Evolutionary conservation across 2,888 invertebrate species (phyloP).

Genomic region (Athetis lepigone): DNA sequence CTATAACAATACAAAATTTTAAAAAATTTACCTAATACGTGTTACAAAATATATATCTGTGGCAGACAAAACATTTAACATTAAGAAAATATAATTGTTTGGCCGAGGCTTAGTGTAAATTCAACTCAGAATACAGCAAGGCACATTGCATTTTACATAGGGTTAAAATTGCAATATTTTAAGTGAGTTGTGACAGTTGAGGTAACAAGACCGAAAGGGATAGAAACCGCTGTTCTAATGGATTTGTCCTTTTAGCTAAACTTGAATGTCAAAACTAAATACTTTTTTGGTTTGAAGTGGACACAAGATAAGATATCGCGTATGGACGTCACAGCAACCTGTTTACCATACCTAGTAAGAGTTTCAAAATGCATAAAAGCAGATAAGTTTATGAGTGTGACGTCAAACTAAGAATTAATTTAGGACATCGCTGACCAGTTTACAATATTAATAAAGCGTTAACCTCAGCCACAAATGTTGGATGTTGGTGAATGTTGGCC

Average conservation of each 20-base stretch:
- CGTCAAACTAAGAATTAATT: slow-evolving; percentile 32
- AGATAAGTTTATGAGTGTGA: slow-evolving; percentile 27
- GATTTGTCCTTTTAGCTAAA: background rate
- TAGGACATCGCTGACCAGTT: background rate
- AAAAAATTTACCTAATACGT: too few relatives aligned
- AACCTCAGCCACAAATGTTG: background rate
- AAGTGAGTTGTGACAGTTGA: too few relatives aligned
- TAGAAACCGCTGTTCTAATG: too few relatives aligned
- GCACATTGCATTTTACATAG: too few relatives aligned
- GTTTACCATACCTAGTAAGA: slow-evolving; percentile 13
- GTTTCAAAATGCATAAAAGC: slow-evolving; percentile 32
- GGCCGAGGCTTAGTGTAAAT: too few relatives aligned
- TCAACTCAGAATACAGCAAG: too few relatives aligned
- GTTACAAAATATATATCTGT: too few relatives aligned
- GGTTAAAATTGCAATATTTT: too few relatives aligned
- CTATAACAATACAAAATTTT: too few relatives aligned
- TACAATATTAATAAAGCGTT: background rate
- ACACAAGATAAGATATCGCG: slow-evolving; percentile 34
- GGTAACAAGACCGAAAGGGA: too few relatives aligned
- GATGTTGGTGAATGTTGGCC: background rate
- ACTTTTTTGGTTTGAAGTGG: slow-evolving; percentile 13
- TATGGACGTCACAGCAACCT: slow-evolving; percentile 36
- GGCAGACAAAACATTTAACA: too few relatives aligned
- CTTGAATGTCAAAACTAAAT: slow-evolving; percentile 12
- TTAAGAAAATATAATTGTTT: too few relatives aligned